Percentiles rank a stretch among this genome's conserved stretches.
These are phyloP conservation scores for Metellina segmentata DNA, from an alignment of 2,888 invertebrate species.

Conservation along the genomic window DNA sequence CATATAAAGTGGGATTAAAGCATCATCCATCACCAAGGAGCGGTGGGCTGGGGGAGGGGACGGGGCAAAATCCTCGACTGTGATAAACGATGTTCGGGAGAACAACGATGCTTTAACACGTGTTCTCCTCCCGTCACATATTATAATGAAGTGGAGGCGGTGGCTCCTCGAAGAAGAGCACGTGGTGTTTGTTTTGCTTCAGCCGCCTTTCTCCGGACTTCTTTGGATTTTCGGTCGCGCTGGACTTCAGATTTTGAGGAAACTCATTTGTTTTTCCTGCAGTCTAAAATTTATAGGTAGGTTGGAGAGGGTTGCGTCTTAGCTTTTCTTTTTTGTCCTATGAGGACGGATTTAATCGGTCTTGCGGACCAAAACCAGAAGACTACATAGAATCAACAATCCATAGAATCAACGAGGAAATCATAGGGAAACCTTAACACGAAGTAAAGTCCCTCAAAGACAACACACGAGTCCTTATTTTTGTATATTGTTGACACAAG, in stretches of 20 bases:
- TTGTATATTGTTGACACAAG: too few species aligned
- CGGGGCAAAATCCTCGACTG: constrained; percentile 61
- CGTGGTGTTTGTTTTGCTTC: constrained; percentile 52
- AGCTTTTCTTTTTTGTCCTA: too few species aligned
- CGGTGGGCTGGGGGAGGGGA: constrained; percentile 58
- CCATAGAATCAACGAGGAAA: too few species aligned
- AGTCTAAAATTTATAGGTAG: too few species aligned
- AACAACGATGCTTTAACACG: constrained; percentile 60
- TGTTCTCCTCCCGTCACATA: constrained; percentile 47
- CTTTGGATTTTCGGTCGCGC: neutral
- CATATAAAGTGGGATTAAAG: constrained; percentile 77
- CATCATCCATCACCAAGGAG: constrained; percentile 74
- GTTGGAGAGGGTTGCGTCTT: too few species aligned
- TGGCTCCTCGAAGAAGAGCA: constrained; percentile 39
- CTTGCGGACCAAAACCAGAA: too few species aligned
- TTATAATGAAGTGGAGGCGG: constrained; percentile 72
- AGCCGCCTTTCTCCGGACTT: neutral
- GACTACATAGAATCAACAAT: too few species aligned
- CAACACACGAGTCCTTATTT: too few species aligned
- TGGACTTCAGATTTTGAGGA: neutral
- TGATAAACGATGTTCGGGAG: constrained; percentile 73
- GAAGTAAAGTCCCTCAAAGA: too few species aligned
- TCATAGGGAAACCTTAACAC: too few species aligned
- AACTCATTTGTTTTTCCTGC: too few species aligned
- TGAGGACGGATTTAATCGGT: too few species aligned